A percentile compares a stretch with the other conserved stretches of the same genome.
Evolutionary conservation across 1,140 invertebrate species (phyloP).

Genomic region (Neotoxoptera formosana): DNA sequence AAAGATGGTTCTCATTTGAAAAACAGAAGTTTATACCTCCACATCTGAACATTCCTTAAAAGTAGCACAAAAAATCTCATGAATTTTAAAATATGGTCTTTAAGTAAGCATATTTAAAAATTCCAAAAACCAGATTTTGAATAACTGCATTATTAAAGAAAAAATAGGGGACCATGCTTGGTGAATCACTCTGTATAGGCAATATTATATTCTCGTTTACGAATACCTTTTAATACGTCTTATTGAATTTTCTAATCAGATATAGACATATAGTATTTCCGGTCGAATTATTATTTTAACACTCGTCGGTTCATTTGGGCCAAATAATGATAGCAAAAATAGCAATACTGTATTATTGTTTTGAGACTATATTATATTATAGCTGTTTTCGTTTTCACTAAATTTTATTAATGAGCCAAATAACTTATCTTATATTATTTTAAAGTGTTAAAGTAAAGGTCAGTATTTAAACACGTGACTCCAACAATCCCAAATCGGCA

Average conservation of each 20-base stretch:
- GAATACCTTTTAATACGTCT: neutral
- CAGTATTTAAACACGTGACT: constrained; percentile 11
- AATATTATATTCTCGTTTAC: neutral
- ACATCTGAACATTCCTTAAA: too few relatives aligned
- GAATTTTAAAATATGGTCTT: too few relatives aligned
- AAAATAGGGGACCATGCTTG: too few relatives aligned
- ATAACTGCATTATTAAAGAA: too few relatives aligned
- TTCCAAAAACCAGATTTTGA: too few relatives aligned
- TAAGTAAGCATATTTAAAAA: too few relatives aligned
- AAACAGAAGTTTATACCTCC: too few relatives aligned
- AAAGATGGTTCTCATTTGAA: too few relatives aligned
- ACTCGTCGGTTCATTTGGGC: neutral
- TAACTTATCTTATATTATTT: neutral
- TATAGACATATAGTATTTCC: neutral
- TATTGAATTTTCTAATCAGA: neutral
- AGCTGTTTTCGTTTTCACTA: neutral
- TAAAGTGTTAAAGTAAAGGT: constrained; percentile 16
- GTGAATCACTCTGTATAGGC: too few relatives aligned
- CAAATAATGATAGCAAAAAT: neutral
- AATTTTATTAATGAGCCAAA: neutral
- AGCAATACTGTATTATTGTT: neutral
- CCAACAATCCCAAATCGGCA: neutral
- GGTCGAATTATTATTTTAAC: neutral
- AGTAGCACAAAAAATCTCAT: too few relatives aligned
- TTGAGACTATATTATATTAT: neutral